Percentiles rank a stretch among this genome's conserved stretches.
These are phyloP conservation scores for Acromyrmex charruanus DNA, from an alignment of 1,140 invertebrate genomes.

Conservation along the genomic window DNA sequence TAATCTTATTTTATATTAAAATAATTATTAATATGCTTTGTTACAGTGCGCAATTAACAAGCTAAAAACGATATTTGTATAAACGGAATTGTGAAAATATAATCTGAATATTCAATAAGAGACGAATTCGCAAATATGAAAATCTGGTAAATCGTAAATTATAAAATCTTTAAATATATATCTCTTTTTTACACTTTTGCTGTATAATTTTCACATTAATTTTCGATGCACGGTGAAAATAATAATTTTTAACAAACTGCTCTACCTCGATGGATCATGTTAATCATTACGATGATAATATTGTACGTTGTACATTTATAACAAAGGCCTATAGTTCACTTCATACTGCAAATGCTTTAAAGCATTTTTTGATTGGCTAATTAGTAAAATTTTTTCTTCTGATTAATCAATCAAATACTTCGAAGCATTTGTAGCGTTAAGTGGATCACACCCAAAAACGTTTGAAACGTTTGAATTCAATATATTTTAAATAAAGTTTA, in stretches of 20 bases:
- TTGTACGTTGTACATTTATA: neutral
- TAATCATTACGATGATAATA: constrained; percentile 6
- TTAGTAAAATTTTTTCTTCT: too few relatives aligned
- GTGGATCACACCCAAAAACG: neutral
- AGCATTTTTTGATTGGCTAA: too few relatives aligned
- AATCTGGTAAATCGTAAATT: neutral
- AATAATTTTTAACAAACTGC: neutral
- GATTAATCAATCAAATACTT: too few relatives aligned
- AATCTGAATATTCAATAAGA: neutral
- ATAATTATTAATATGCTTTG: constrained; percentile 2
- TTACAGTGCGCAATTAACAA: neutral
- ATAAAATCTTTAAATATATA: neutral
- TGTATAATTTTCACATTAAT: constrained; percentile 5
- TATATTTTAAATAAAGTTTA: neutral
- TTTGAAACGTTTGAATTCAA: neutral
- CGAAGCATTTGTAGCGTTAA: too few relatives aligned
- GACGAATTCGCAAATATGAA: neutral
- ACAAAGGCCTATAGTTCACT: too few relatives aligned
- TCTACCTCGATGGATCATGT: neutral
- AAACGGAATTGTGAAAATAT: neutral
- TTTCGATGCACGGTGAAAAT: neutral
- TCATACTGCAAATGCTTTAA: too few relatives aligned
- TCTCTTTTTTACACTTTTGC: neutral
- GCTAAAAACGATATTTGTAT: neutral
- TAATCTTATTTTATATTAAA: constrained; percentile 13